Evolutionary conservation across 2,113 vertebrate genomes (phyloP).

Genomic region (Oryzias melastigma): DNA sequence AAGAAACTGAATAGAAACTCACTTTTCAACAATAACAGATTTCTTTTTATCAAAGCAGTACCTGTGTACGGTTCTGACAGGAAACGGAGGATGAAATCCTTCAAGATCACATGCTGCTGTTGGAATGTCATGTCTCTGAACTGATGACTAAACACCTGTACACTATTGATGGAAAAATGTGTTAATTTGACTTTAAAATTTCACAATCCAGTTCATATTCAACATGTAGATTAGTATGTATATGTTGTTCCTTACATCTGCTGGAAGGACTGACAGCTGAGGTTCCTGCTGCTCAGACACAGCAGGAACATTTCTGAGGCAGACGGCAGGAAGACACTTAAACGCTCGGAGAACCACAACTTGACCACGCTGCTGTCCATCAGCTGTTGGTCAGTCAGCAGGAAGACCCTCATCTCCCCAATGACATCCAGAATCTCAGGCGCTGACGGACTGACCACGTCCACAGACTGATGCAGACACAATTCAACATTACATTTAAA

Average conservation of each 20-base stretch:
- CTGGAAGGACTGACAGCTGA: slow-evolving; percentile 73
- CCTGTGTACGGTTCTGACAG: slow-evolving; percentile 41
- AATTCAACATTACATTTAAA: no score
- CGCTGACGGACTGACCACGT: slow-evolving; percentile 27
- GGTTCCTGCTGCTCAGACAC: slow-evolving; percentile 63
- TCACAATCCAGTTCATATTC: no score
- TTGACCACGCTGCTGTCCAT: slow-evolving; percentile 39
- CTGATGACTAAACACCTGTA: slow-evolving; percentile 22
- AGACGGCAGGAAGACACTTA: slow-evolving; percentile 53
- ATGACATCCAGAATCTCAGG: slow-evolving; percentile 60
- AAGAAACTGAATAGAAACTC: neutral
- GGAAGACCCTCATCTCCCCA: slow-evolving; percentile 50
- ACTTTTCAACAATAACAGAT: no score
- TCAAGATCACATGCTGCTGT: slow-evolving; percentile 17
- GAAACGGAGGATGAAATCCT: slow-evolving; percentile 47
- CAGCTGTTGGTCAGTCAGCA: slow-evolving; percentile 56
- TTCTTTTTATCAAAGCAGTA: neutral
- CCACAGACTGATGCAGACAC: slow-evolving; percentile 35
- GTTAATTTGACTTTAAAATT: no score
- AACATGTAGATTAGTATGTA: no score
- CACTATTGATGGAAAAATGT: slow-evolving; percentile 21
- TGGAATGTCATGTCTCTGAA: slow-evolving; percentile 7
- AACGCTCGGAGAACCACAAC: slow-evolving; percentile 52
- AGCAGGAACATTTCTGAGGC: slow-evolving; percentile 57
- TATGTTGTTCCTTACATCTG: slow-evolving; percentile 54